Base-by-base conservation (phyloP, 2,797 vertebrate species). In the Poliocrania exsul region DNA sequence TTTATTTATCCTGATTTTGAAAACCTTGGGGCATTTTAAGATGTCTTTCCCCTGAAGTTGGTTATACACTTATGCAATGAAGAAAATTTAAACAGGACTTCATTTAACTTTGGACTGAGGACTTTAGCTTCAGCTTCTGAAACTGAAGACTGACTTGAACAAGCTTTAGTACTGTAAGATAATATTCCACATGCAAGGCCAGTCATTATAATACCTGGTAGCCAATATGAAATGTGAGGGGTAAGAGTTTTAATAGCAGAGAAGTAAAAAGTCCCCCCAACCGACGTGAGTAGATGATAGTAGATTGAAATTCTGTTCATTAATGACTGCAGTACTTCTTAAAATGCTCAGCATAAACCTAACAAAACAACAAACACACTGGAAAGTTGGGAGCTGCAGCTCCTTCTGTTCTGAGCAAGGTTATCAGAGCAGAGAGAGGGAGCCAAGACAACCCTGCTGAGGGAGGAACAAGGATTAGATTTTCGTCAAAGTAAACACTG, bases 311-410 rank as follows among this genome's bases (percentile, higher is more conserved):
- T 95, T 95, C 87, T 81, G 69, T 91, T 94, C 53, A 19, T 95
- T 96, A 96, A 65, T 40, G 72, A 83, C 92, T 96, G 93, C 93
- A 86, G 93, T 60, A 18, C 85, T 94, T 82, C 67, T 95, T 94
- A 86, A 92, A 90, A 96, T 86, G 93, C 82, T 90, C 57, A 28
- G 64, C 61, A 9, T 86, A 83, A 11, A 53, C 69, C 72, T 88
- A 64, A 64, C 57, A 78, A 66, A 81, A 60, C 80, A 91, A 87
- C 57, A 70, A 26, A 69, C 40, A 2, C 28, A 5, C 19, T 11
- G 69, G 61, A n/a, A 89, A 90, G 67, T 26, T 74, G 67, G 37
- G 75, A 94, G 82, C 88, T 92, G 90, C 85, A 73, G 50, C 14
- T 80, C 2, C 81, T 77, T 70, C 72, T 69, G 67, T 71, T 90